A percentile compares a stretch with the other conserved stretches of the same genome.
phyloP scores from a whole-genome alignment of 2,888 invertebrate genomes.

The Falcaria lacertinaria region DNA sequence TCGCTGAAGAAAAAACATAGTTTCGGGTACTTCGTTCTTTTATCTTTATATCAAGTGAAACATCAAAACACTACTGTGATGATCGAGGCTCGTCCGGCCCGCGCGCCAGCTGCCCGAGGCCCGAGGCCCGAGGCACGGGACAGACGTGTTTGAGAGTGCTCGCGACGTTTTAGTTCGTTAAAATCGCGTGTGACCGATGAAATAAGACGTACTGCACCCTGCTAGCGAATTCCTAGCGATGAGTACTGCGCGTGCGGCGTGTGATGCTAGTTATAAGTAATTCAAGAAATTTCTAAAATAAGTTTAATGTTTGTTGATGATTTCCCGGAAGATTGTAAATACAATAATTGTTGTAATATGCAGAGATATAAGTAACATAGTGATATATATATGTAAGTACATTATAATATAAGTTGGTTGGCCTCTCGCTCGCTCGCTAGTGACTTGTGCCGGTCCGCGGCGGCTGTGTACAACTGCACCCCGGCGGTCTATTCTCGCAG shows the following conservation, averaged over 20 bases:
- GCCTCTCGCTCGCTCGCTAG: too few relatives aligned
- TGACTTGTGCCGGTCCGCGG: too few relatives aligned
- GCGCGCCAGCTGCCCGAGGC: not conserved
- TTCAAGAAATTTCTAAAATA: not conserved
- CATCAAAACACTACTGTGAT: not conserved
- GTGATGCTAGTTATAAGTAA: not conserved
- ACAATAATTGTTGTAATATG: constrained; percentile 2
- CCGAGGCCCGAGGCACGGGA: not conserved
- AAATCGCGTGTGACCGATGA: not conserved
- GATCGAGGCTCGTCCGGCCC: not conserved
- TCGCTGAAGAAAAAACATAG: constrained; percentile 4
- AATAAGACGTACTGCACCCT: not conserved
- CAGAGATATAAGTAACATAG: not conserved
- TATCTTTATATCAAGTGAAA: not conserved
- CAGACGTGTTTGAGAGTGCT: not conserved
- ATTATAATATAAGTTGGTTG: not conserved
- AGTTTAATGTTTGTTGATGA: constrained; percentile 1
- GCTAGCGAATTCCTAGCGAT: too few relatives aligned
- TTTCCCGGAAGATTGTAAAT: constrained; percentile 1
- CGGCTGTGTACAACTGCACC: too few relatives aligned
- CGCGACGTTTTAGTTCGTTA: not conserved
- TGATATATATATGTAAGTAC: too few relatives aligned
- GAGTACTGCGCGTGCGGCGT: not conserved
- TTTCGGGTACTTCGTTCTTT: not conserved
- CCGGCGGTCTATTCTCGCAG: too few relatives aligned